phyloP scores from a whole-genome alignment of 2,888 invertebrate genomes.

The Aspidiotus destructor region DNA sequence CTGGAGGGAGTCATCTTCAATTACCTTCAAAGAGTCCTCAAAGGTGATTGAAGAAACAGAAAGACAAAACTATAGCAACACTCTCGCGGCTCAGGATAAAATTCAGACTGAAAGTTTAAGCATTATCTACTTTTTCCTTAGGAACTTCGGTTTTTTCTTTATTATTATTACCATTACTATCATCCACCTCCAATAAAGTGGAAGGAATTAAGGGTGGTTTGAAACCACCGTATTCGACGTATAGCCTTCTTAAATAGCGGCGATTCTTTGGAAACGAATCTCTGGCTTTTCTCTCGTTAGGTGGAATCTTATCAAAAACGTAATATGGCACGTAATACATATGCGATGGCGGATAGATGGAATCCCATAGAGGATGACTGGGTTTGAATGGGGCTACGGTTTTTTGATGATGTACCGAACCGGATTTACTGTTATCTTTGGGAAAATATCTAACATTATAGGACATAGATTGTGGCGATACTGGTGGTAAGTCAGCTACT shows the following conservation, averaged over 20 bases:
- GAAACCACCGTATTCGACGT: constrained; percentile 69
- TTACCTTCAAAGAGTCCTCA: no score
- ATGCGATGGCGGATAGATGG: constrained; percentile 38
- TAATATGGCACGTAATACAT: constrained; percentile 37
- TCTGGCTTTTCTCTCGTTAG: constrained; percentile 13
- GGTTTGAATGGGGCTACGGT: constrained; percentile 37
- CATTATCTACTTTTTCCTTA: constrained; percentile 9
- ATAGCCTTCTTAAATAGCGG: constrained; percentile 42
- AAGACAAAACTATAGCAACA: no score
- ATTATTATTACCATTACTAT: constrained; percentile 8
- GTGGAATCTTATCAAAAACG: constrained; percentile 30
- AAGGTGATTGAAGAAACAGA: no score
- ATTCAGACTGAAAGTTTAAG: constrained; percentile 1
- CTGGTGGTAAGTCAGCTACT: neutral
- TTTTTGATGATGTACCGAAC: neutral
- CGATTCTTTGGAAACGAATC: constrained; percentile 24
- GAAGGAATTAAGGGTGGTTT: constrained; percentile 73
- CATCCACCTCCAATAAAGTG: constrained; percentile 62
- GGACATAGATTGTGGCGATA: neutral
- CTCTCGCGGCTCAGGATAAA: no score
- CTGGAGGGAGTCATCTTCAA: no score
- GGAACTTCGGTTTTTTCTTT: constrained; percentile 16
- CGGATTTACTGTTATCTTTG: neutral
- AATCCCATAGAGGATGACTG: constrained; percentile 38
- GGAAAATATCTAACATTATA: constrained; percentile 10